Percentiles rank a stretch among this genome's conserved stretches.
Conservation (phyloP, 2,113 vertebrate species). For the Heliornis fulica region DNA sequence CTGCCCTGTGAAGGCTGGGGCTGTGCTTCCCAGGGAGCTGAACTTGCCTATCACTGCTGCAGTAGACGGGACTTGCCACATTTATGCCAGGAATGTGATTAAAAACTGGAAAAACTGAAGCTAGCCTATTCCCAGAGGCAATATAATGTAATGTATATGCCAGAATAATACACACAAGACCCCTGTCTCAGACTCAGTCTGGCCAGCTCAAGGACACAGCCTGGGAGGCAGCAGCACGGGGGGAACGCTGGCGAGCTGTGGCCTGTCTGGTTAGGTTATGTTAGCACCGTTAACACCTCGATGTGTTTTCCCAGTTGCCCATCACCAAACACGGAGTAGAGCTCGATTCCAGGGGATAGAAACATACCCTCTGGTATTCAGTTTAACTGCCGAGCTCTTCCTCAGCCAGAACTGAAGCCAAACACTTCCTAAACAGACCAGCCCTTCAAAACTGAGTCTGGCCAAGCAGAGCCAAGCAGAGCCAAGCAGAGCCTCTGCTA, state of each 20-base stretch:
- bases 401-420: not conserved
- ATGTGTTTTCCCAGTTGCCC: not conserved
- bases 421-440: not conserved
- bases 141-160: not conserved
- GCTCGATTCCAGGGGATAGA: not conserved
- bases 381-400: not conserved
- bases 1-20: not conserved
- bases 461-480: not conserved
- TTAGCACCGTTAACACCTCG: not conserved
- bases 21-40: not conserved
- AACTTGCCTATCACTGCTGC: not conserved
- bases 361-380: not conserved
- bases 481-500: not conserved
- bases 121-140: conserved; percentile 39
- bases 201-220: not conserved
- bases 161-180: conserved; percentile 51
- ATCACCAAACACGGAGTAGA: not conserved
- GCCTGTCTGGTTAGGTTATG: not conserved
- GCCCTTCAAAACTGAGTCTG: not conserved
- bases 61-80: not conserved
- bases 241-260: not conserved
- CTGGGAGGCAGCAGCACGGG: not conserved
- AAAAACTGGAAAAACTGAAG: conserved; percentile 58
- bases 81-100: conserved; percentile 67
- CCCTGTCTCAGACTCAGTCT: conserved; percentile 24